Base-by-base conservation (phyloP, 2,888 invertebrate species). In the Pterobdella sp. region DNA sequence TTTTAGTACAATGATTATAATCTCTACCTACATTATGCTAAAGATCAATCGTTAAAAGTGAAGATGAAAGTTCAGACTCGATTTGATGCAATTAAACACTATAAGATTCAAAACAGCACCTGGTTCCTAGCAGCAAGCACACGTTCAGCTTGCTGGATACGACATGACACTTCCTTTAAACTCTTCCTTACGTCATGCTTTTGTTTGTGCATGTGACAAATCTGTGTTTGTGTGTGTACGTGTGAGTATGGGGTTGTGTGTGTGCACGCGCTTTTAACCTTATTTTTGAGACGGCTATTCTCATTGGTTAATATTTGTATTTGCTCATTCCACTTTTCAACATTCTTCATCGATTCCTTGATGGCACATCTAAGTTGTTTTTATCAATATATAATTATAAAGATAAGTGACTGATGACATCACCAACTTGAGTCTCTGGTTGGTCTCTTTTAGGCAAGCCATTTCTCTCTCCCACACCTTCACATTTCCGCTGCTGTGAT, bases 321-420 rank as follows among this genome's bases (percentile, higher is more conserved):
- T 14, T 73, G 73, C 32, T 69, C 32, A 31, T 69, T 73, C 73
- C 73, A 73, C 69, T 73, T 68, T 22, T 73, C 69, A 0, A 73
- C 73, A 36, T 73, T 73, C n/a, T 68, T 31, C 22, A 42, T 56
- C 18, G 68, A 68, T 42, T 73, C 73, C 64, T 69, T 34, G 37
- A 73, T 63, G n/a, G 73, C 73, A 1, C 60, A 31, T 31, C 49
- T 73, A 35, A 63, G 42, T 32, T 63, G 68, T 22, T 26, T 42
- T 7, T 14, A 42, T 14, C 7, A 14, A 42, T 18, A 42, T 14
- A 7, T 42, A 18, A 42, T 42, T 42, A 42, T 14, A 42, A 42
- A 42, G 18, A 42, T n/a, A n/a, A n/a, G n/a, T n/a, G n/a, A n/a
- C n/a, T n/a, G n/a, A n/a, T n/a, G n/a, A n/a, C n/a, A 42, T n/a